Evolutionary conservation across 1,140 invertebrate genomes (phyloP).

Genomic region (Chymomyza costata): DNA sequence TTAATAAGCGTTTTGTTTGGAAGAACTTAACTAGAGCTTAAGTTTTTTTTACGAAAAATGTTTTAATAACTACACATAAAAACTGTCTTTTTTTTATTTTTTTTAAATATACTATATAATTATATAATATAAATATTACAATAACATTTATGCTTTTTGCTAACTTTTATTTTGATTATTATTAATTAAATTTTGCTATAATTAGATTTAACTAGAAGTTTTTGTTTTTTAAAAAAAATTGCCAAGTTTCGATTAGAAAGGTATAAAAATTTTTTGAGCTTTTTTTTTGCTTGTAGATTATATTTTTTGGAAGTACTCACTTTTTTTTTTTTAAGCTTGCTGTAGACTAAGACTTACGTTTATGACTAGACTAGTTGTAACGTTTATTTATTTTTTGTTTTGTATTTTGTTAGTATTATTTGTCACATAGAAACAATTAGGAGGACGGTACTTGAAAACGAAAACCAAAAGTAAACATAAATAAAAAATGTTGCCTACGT

Average conservation of each 20-base stretch:
- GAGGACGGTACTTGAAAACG: conserved; percentile 67
- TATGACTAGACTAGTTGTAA: not conserved
- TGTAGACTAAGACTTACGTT: not conserved
- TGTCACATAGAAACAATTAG: conserved; percentile 72
- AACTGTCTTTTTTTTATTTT: too few relatives aligned
- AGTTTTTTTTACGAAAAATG: too few relatives aligned
- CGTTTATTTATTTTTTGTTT: conserved; percentile 2
- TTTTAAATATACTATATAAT: too few relatives aligned
- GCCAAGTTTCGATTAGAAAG: too few relatives aligned
- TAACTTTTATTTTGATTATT: not conserved
- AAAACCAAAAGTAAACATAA: conserved; percentile 47
- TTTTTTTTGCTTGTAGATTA: conserved; percentile 18
- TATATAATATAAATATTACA: not conserved
- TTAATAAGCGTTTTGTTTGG: conserved; percentile 69
- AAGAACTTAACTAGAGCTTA: conserved; percentile 71
- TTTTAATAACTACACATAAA: too few relatives aligned
- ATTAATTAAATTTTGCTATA: too few relatives aligned
- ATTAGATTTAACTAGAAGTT: too few relatives aligned
- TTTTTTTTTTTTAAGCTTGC: not conserved
- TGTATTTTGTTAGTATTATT: conserved; percentile 48
- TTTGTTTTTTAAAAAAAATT: too few relatives aligned
- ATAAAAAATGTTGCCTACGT: too few relatives aligned
- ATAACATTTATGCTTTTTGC: not conserved
- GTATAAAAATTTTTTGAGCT: conserved; percentile 65
- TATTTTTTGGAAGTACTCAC: conserved; percentile 6